Base-by-base conservation (phyloP, 1,140 invertebrate genomes). In the Argopecten irradians region DNA sequence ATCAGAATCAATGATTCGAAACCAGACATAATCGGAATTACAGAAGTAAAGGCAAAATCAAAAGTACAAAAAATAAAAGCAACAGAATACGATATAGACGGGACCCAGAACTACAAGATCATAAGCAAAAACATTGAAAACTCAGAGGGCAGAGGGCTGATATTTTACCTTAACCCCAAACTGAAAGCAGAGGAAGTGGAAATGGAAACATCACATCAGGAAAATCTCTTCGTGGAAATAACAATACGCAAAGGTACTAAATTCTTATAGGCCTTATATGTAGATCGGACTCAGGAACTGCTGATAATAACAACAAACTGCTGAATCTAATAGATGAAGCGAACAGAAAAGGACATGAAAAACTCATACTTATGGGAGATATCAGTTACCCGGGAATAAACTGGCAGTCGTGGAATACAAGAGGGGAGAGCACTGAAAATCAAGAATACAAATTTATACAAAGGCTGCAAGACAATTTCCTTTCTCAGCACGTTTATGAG, bases 11-110 rank as follows among this genome's bases (percentile, higher is more conserved):
- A 33, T 32, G 39, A 46, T 9, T 11, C 14, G 16, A 41, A 86
- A 34, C 85, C 85, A 28, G 33, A 46, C 19, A 87, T 87, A n/a
- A 87, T 87, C 0, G 55, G 46, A 35, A 86, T 86, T 7, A 87
- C 86, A 83, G 86, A 87, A 35, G 86, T 36, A 32, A 19, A 82
- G n/a, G 46, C 86, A 28, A 87, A 87, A 83, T 39, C 82, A 28
- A 39, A 34, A 35, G 39, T 34, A 83, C 82, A 83, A 35, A n/a
- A 33, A n/a, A 41, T 36, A 19, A 82, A 71, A 34, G 34, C 46
- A 22, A 14, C 86, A 83, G 86, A 87, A 87, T 83, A 82, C n/a
- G 3, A 28, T 5, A 83, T 87, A 36, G 71, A 87, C n/a, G 36
- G 71, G 16, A 82, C 13, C 13, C 1, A 71, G 22, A 34, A 82